These are phyloP conservation scores for Leuctra nigra DNA, from an alignment of 2,888 invertebrate species.

Conservation along the genomic window DNA sequence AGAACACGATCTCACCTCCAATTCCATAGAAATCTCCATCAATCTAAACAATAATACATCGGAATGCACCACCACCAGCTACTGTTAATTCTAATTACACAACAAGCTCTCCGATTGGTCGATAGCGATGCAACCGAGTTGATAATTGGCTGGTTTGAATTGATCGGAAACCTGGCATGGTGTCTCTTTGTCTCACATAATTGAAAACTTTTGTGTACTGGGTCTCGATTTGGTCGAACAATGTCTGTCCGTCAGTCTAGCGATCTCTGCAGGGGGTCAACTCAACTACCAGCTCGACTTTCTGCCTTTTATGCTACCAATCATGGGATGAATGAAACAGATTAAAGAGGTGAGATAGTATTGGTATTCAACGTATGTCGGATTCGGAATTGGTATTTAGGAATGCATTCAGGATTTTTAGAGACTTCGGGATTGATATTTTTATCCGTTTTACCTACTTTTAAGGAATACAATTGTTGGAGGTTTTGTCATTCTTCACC, in stretches of 20 bases:
- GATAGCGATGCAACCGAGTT: too few species aligned
- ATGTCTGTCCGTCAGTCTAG: conserved; percentile 4
- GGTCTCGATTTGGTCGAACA: neutral
- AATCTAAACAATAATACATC: too few species aligned
- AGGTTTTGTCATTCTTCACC: too few species aligned
- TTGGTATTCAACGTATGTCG: conserved; percentile 1
- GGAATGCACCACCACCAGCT: too few species aligned
- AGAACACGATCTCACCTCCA: too few species aligned
- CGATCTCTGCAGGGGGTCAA: conserved; percentile 6
- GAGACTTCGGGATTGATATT: too few species aligned
- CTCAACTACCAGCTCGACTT: neutral
- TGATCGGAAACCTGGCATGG: neutral
- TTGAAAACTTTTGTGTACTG: conserved; percentile 27
- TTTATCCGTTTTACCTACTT: too few species aligned
- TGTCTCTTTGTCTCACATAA: conserved; percentile 26
- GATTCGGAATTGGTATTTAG: neutral
- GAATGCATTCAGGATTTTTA: too few species aligned
- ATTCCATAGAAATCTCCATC: too few species aligned
- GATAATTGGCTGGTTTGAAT: conserved; percentile 11
- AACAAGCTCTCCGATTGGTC: too few species aligned
- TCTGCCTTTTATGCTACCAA: neutral
- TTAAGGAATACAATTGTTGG: too few species aligned
- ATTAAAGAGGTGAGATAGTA: neutral
- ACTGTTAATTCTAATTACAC: too few species aligned
- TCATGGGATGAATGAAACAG: conserved; percentile 1